Base-by-base conservation (phyloP, 2,113 vertebrate species). In the Dunckerocampus dactyliophorus region DNA sequence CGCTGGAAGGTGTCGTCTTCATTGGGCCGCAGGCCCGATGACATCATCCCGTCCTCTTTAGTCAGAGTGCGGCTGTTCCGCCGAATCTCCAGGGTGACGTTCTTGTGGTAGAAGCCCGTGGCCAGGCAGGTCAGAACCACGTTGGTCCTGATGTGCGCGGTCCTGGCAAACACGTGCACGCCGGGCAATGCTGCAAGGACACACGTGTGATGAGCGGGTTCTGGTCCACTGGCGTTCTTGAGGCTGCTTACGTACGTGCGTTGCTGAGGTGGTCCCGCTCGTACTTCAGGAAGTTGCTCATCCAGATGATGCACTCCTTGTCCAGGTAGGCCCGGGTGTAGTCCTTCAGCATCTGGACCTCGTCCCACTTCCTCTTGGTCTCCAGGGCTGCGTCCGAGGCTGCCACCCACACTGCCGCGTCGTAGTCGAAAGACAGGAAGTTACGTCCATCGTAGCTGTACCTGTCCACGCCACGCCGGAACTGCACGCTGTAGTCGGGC, bases 271-370 rank as follows among this genome's bases (percentile, higher is more conserved):
- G 31, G 4, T 39, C 11, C 11, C 31, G 34, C n/a, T 20, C 15
- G 53, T 20, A 55, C 34, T 19, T 1, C 4, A 55, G 53, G 47
- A 88, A 89, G 17, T 50, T 73, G 0, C 0, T 1, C 61, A 90
- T 28, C 87, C 85, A 88, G 0, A 63, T 17, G 0, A 88, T 31
- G 19, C 88, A 89, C 72, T 88, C 86, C 0, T 61, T 82, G 75
- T 86, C 70, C 80, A 90, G 80, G 75, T 90, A 90, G 0, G 72
- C 72, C n/a, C 72, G 81, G 62, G 84, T 88, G 85, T 88, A 88
- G 1, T 85, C 77, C 19, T 78, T 88, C 15, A 88, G 82, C 4
- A 64, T 67, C 8, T 34, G 7, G 2, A 83, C 76, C 0, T 3
- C 6, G 17, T 90, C 87, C 89, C 88, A 89, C 68, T 84, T 85